A percentile compares a stretch with the other conserved stretches of the same genome.
Evolutionary conservation across 2,797 vertebrate species (phyloP).

Genomic region (Hemibagrus guttatus): DNA sequence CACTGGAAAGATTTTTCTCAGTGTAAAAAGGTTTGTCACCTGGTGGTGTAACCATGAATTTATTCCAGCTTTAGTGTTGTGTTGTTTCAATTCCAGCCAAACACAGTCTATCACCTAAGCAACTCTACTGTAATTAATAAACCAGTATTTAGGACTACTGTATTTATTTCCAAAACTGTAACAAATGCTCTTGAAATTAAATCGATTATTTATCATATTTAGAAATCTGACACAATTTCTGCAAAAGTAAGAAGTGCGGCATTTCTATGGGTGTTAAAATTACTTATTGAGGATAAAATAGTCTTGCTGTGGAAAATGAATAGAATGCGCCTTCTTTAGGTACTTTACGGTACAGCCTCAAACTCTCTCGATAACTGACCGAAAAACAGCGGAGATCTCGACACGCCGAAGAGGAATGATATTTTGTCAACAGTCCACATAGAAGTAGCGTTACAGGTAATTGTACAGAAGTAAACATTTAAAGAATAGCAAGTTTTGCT

Average conservation of each 20-base stretch:
- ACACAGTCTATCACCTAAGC: background rate
- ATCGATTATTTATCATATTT: background rate
- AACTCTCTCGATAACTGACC: slow-evolving; percentile 70
- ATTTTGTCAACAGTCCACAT: slow-evolving; percentile 71
- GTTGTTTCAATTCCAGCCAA: background rate
- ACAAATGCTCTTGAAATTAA: background rate
- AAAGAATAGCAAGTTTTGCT: background rate
- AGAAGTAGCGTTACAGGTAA: slow-evolving; percentile 50
- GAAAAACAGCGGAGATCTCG: slow-evolving; percentile 50
- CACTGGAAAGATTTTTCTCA: no score
- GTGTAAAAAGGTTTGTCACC: background rate
- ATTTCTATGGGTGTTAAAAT: background rate
- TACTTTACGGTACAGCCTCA: slow-evolving; percentile 51
- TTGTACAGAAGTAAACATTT: background rate
- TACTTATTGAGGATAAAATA: background rate
- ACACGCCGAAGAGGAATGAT: slow-evolving; percentile 62
- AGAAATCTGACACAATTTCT: background rate
- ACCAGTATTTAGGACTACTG: background rate
- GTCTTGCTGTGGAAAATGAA: no score
- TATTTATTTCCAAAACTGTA: background rate
- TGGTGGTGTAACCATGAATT: no score
- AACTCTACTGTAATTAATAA: background rate
- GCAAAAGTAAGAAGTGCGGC: background rate
- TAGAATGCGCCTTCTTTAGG: slow-evolving; percentile 35
- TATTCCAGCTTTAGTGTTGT: background rate